Base-by-base conservation (phyloP, 2,113 vertebrate species). In the Lamprologus lemairii region DNA sequence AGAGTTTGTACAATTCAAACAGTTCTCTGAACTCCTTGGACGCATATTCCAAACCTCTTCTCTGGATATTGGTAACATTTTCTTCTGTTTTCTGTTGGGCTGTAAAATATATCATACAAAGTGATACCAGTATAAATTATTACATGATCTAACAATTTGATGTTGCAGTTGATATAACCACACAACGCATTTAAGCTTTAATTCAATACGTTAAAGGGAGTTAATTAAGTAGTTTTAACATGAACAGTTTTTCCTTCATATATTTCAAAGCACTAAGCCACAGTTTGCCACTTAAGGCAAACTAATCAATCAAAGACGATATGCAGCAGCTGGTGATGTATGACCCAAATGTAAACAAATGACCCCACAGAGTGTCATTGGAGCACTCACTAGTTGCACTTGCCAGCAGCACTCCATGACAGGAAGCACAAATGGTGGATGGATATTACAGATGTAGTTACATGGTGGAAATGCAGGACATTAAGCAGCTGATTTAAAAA, bases 151-250 rank as follows among this genome's bases (percentile, higher is more conserved):
- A 21, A 9, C 3, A 71, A 23, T 42, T 40, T 68, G 0, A 37
- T 37, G 31, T 65, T 65, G 60, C 60, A 3, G 21, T 71, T 71
- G 2, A 14, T 42, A 71, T 2, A 42, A 0, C 37, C 0, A 42
- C n/a, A 42, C 7, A 16, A 9, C 2, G 0, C 65, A 71, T 42
- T 71, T 71, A 71, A 21, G 7, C 7, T 42, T 21, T 14, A 23
- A 71, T 42, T 42, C 12, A 23, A 40, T 71, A 14, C 0, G 0
- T 71, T 23, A 40, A 42, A 71, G 63, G 35, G 35, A 14, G 35
- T 8, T 13, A 8, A 0, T 40, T 68, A 68, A 21, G 33, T 13
- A 40, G 0, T 40, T 68, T 60, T 60, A 60, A 1, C 14, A 33
- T 17, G 14, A 60, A 60, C 28, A 33, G 28, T 60, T 60, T 60